Percentiles rank a stretch among this genome's conserved stretches.
phyloP scores from a whole-genome alignment of 2,888 invertebrate genomes.

The Heliconius ismenius region DNA sequence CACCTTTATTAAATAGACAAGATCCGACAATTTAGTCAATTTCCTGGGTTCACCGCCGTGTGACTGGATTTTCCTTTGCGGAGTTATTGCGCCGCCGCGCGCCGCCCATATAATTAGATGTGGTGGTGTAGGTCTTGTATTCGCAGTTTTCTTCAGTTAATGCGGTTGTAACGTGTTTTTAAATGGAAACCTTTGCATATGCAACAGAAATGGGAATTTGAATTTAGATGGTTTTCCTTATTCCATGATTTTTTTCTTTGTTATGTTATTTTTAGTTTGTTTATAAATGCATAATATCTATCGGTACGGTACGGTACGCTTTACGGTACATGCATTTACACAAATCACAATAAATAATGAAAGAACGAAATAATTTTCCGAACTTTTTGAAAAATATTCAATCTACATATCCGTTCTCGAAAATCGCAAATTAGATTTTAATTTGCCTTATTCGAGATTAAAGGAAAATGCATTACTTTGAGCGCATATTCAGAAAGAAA shows the following conservation, averaged over 20 bases:
- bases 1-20: slow-evolving; percentile 39
- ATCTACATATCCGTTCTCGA: not conserved
- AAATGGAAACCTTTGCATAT: slow-evolving; percentile 18
- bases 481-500: slow-evolving; percentile 16
- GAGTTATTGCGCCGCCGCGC: slow-evolving; percentile 36
- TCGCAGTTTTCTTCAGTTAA: slow-evolving; percentile 21
- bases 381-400: not conserved
- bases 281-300: not conserved
- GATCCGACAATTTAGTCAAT: slow-evolving; percentile 40
- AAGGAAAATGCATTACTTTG: slow-evolving; percentile 9
- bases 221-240: not conserved
- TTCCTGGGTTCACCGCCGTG: slow-evolving; percentile 38
- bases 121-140: slow-evolving; percentile 29
- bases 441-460: not conserved
- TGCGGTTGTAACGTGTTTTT: slow-evolving; percentile 27
- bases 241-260: not conserved
- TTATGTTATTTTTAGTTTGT: not conserved
- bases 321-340: not conserved
- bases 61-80: slow-evolving; percentile 34
- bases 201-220: not conserved
- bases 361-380: not conserved
- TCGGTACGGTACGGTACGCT: not conserved
- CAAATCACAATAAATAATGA: not conserved
- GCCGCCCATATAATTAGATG: slow-evolving; percentile 36
- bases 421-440: slow-evolving; percentile 4